These are phyloP conservation scores for Verasper variegatus DNA, from an alignment of 2,113 vertebrate species.

Conservation along the genomic window DNA sequence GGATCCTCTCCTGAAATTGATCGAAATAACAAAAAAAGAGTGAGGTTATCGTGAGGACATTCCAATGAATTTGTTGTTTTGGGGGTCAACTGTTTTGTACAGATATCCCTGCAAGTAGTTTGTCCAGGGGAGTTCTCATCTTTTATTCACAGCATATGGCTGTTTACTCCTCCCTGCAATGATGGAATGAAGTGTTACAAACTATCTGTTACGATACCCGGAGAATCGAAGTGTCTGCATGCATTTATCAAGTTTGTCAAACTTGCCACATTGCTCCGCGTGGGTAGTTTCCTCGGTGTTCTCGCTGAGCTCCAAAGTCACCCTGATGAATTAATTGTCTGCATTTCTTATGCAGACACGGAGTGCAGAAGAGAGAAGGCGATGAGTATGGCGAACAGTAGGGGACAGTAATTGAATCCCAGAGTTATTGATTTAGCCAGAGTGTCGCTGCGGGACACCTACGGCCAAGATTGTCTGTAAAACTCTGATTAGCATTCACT, in stretches of 20 bases:
- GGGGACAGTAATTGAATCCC: conserved; percentile 69
- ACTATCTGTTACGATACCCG: conserved; percentile 19
- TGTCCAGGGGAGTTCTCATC: conserved; percentile 37
- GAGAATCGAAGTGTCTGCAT: conserved; percentile 22
- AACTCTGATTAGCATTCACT: conserved; percentile 68
- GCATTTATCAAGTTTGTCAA: conserved; percentile 49
- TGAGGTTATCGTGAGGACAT: conserved; percentile 29
- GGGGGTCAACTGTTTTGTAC: conserved; percentile 5
- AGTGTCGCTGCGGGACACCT: conserved; percentile 51
- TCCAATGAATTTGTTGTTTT: conserved; percentile 13
- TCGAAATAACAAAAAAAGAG: conserved; percentile 26
- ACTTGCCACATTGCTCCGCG: conserved; percentile 18
- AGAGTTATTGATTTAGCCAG: conserved; percentile 70
- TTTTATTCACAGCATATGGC: conserved; percentile 48
- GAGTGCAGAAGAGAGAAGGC: conserved; percentile 22
- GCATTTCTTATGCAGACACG: conserved; percentile 49
- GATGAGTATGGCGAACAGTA: conserved; percentile 53
- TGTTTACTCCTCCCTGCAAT: conserved; percentile 9
- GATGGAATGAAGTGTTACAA: conserved; percentile 18
- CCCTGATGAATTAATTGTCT: conserved; percentile 62
- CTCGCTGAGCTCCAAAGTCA: conserved; percentile 53
- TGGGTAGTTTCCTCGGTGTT: conserved; percentile 19
- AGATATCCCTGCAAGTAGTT: conserved; percentile 14
- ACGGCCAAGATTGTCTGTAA: conserved; percentile 50
- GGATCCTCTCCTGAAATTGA: conserved; percentile 9